Base-by-base conservation (phyloP, 2,888 invertebrate genomes). In the Cheilosia vulpina region DNA sequence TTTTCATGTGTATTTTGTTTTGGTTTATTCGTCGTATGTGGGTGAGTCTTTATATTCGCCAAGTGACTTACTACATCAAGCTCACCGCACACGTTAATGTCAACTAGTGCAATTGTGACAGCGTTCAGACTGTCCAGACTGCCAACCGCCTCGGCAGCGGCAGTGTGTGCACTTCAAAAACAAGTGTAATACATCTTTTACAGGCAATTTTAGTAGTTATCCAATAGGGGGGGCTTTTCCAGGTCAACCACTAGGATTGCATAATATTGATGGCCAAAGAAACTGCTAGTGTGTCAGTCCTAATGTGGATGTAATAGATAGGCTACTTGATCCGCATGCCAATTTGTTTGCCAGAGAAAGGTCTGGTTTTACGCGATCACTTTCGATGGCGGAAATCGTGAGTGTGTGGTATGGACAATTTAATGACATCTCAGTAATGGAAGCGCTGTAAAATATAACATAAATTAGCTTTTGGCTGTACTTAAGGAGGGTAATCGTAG, bases 301-400 rank as follows among this genome's bases (percentile, higher is more conserved):
- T 38, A 38, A 13, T 45, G 17, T 45, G 17, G 68, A 57, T 68
- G 55, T 43, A 55, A 68, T 19, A 55, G 55, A 68, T 68, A 45
- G 57, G 31, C 31, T 19, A 68, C 45, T 43, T 31, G 31, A 9
- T 27, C 15, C 43, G 55, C 68, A 68, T 68, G 31, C 68, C 38
- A 45, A 68, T 43, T 17, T n/a, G 27, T 38, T 11, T n/a, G 5
- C 7, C 38, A n/a, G 27, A 66, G 43, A 68, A 55, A 27, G 57
- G 38, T 58, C 38, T 27, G 15, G 15, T 53, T 31, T 19, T 31
- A 4, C n/a, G 31, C 19, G 17, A 38, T 58, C 38, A 13, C 31
- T 47, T 47, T 47, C 19, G 7, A 17, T 17, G 45, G 1, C 19
- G 47, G 9, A 47, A 47, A 19, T 19, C 11, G 47, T 4, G 17